Evolutionary conservation across 1,140 invertebrate species (phyloP), one percentile per base, ranked within the genome.

Genomic region (Aphis craccivora): DNA sequence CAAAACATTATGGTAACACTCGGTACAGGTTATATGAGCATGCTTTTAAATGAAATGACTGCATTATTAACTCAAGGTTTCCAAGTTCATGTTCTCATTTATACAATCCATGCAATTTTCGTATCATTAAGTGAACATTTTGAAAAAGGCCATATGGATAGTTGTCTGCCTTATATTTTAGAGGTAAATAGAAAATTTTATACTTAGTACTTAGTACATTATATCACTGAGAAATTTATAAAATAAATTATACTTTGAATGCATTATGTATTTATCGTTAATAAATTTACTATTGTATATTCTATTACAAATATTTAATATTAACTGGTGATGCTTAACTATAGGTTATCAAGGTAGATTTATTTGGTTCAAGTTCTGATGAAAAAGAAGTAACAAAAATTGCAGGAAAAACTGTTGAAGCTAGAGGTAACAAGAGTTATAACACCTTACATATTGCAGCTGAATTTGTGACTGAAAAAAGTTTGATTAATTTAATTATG

Each of bases 371-470:
- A 76, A 96, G 97, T 2, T 97, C 97, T 1, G 98, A 99, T 95
- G 99, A 99, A 95, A 99, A 99, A 95, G 98, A 99, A 95, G 96
- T 99, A 0, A 96, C 96, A 2, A 97, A 98, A 94, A 97, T 99
- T 55, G 96, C 97, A 18, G 96, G 96, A 37, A 98, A 98, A 95
- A 96, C 97, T 14, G 96, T 97, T 0, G 97, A 98, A 96, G 97
- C 97, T 0, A 97, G 97, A 95, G 96, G 96, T 0, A 97, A 97
- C n/a, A 99, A 98, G 95, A 98, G 98, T 94, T 99, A 97, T 94
- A 97, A 98, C 35, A 98, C 98, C 0, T 97, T 98, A 88, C 96
- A 97, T 94, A 97, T 99, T 94, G 95, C 98, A 1, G 97, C 98
- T 0, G 96, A 97, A 94, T 97, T 97, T 95, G 97, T 99, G 30